Conservation (phyloP, 2,888 invertebrate genomes). For the Troides oblongomaculatus region DNA sequence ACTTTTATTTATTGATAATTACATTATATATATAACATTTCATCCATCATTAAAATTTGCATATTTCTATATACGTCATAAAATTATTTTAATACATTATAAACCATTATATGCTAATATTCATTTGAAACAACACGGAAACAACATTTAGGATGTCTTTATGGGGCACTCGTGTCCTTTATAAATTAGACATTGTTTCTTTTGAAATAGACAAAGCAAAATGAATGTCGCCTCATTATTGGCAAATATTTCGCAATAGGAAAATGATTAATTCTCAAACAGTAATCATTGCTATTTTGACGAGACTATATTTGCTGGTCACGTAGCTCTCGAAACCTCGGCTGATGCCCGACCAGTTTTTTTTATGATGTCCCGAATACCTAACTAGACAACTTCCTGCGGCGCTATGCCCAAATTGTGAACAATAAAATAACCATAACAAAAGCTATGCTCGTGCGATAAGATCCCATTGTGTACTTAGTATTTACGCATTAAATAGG, state of each 20-base stretch:
- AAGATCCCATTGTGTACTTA: constrained; percentile 23
- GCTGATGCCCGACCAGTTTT: constrained; percentile 44
- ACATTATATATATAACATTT: too few species aligned
- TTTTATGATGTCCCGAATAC: constrained; percentile 41
- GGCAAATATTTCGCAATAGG: constrained; percentile 17
- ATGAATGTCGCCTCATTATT: neutral
- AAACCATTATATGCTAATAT: neutral
- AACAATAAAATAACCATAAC: constrained; percentile 30
- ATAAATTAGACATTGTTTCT: neutral
- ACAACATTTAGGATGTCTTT: neutral
- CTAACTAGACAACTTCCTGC: constrained; percentile 46
- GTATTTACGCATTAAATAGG: constrained; percentile 19
- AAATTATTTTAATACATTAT: too few species aligned
- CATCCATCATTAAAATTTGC: too few species aligned
- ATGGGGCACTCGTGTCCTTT: neutral
- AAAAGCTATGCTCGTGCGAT: constrained; percentile 24
- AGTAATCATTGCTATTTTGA: constrained; percentile 45
- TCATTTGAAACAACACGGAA: too few species aligned
- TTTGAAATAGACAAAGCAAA: neutral
- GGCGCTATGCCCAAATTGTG: constrained; percentile 32
- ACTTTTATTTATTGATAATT: too few species aligned
- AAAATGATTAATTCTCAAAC: constrained; percentile 32
- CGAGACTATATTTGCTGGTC: constrained; percentile 53
- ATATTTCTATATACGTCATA: too few species aligned
- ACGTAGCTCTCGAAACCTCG: constrained; percentile 50